These are phyloP conservation scores for Cariama cristata DNA, from an alignment of 2,113 vertebrate species.

Conservation along the genomic window DNA sequence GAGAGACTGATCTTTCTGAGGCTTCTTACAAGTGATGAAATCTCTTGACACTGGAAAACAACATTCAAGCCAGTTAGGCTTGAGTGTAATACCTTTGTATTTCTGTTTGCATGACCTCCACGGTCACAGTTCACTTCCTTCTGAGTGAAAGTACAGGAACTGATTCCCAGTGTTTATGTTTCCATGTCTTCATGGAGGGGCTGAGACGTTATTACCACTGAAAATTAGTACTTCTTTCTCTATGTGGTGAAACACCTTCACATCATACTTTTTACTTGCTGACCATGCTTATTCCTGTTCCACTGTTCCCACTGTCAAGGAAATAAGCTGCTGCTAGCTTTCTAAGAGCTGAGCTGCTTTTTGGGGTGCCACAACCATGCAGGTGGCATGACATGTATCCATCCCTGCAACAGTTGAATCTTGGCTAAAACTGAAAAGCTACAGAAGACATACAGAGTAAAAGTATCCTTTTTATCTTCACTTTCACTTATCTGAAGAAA, in stretches of 20 bases:
- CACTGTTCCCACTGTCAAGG: not conserved
- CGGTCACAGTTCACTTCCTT: not conserved
- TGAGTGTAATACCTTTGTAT: not conserved
- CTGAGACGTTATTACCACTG: not conserved
- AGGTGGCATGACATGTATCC: not conserved
- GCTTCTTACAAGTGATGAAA: not conserved
- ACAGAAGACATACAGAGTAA: not conserved
- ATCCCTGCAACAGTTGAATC: not conserved
- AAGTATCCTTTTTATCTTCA: not conserved
- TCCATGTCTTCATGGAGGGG: not conserved
- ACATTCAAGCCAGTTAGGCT: not conserved
- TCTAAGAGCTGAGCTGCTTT: not conserved
- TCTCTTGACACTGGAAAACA: not conserved
- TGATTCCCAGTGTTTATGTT: not conserved
- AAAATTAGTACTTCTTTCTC: not conserved
- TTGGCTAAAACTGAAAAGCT: not conserved
- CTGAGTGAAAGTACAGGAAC: not conserved
- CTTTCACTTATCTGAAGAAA: not conserved
- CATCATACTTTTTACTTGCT: not conserved
- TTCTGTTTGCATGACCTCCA: not conserved
- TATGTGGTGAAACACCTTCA: not conserved
- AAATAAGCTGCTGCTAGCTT: not conserved
- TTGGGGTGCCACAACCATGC: not conserved
- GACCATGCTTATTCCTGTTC: not conserved
- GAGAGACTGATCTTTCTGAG: not conserved